A percentile compares a stretch with the other conserved stretches of the same genome.
Evolutionary conservation across 2,797 vertebrate species (phyloP).

Genomic region (Astyanax mexicanus): DNA sequence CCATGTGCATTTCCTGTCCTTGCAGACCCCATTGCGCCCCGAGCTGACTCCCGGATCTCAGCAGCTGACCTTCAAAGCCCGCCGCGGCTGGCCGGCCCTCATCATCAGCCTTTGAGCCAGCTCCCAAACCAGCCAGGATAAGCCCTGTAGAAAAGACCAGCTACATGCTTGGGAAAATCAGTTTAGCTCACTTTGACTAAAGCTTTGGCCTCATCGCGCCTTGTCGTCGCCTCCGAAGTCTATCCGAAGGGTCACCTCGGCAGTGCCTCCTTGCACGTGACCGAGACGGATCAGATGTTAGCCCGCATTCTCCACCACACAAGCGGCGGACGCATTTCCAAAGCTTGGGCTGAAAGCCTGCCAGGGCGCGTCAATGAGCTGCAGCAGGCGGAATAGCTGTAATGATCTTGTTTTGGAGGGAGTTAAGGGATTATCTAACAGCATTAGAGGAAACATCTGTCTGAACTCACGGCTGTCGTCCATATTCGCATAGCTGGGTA

Average conservation of each 20-base stretch:
- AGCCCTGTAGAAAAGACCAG: conserved; percentile 19
- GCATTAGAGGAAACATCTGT: conserved; percentile 78
- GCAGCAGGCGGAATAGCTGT: conserved; percentile 67
- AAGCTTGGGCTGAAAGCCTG: conserved; percentile 63
- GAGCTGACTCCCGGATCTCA: conserved; percentile 16
- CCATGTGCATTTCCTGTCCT: conserved; percentile 23
- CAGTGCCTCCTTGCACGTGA: background rate
- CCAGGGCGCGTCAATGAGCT: conserved; percentile 71
- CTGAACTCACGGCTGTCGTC: conserved; percentile 59
- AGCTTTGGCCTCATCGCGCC: background rate
- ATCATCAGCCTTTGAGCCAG: conserved; percentile 45
- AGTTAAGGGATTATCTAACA: conserved; percentile 77
- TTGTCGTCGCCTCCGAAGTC: background rate
- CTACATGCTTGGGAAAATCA: conserved; percentile 24
- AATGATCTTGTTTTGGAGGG: conserved; percentile 75
- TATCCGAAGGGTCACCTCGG: background rate
- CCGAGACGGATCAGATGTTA: conserved; percentile 4
- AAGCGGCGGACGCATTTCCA: conserved; percentile 2
- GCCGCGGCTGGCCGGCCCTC: conserved; percentile 32
- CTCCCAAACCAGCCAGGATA: conserved; percentile 19
- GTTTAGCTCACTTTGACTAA: conserved; percentile 11
- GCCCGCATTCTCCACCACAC: background rate
- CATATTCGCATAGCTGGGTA: conserved; percentile 51
- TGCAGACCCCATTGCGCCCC: background rate
- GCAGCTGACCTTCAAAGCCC: conserved; percentile 48